A percentile compares a stretch with the other conserved stretches of the same genome.
Conservation (phyloP, 2,797 vertebrate genomes). For the Hyperoplus immaculatus region DNA sequence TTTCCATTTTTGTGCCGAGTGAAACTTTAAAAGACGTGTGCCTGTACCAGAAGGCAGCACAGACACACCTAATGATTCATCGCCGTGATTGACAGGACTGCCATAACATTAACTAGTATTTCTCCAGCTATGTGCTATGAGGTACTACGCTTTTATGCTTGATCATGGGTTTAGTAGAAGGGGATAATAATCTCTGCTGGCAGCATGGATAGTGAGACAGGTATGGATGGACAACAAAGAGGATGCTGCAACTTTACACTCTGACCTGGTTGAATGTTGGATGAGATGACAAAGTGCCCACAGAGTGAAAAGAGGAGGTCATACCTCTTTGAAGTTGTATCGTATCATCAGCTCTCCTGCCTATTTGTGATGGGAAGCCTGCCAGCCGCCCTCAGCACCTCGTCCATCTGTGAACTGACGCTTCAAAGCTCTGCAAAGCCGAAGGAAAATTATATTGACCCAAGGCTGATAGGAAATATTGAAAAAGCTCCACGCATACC, state of each 20-base stretch:
- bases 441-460: slow-evolving; percentile 1
- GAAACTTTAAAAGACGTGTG: slow-evolving; percentile 44
- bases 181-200: slow-evolving; percentile 54
- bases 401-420: not conserved
- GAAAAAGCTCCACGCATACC: not conserved
- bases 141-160: slow-evolving; percentile 25
- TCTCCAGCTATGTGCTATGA: slow-evolving; percentile 3
- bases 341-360: not conserved
- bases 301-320: not conserved
- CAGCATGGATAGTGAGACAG: slow-evolving; percentile 28
- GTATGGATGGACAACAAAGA: slow-evolving; percentile 5
- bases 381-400: not conserved
- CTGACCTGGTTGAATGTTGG: slow-evolving; percentile 2
- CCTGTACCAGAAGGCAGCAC: slow-evolving; percentile 26
- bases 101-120: slow-evolving; percentile 40
- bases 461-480: not conserved
- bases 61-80: slow-evolving; percentile 44
- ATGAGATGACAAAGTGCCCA: not conserved
- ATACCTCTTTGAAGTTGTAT: slow-evolving; percentile 27
- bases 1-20: slow-evolving; percentile 9
- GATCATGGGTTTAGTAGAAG: slow-evolving; percentile 33
- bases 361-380: slow-evolving; percentile 10
- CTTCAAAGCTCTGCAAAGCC: not conserved
- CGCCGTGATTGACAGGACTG: slow-evolving; percentile 48
- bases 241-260: slow-evolving; percentile 3